A percentile compares a stretch with the other conserved stretches of the same genome.
These are phyloP conservation scores for Pissodes strobi DNA, from an alignment of 1,140 invertebrate species.

Conservation along the genomic window DNA sequence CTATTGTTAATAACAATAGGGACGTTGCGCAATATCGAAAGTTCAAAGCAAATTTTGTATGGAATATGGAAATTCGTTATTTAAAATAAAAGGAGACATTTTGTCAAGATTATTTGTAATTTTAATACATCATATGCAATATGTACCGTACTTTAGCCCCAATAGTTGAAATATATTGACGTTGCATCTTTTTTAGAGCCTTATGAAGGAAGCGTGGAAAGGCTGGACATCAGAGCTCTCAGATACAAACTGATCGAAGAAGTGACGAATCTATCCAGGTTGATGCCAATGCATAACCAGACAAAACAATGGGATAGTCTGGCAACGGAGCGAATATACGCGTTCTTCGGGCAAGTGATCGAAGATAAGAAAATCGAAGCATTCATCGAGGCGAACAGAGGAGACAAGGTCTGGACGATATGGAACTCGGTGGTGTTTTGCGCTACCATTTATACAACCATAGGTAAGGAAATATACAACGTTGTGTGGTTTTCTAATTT, in stretches of 20 bases:
- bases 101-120: too few species aligned
- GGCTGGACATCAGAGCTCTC: slow-evolving; percentile 59
- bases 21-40: too few species aligned
- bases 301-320: slow-evolving; percentile 58
- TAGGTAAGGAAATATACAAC: slow-evolving; percentile 67
- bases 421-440: slow-evolving; percentile 92
- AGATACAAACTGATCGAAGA: slow-evolving; percentile 55
- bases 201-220: slow-evolving; percentile 59
- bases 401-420: slow-evolving; percentile 75
- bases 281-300: slow-evolving; percentile 43
- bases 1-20: too few species aligned
- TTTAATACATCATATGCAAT: too few species aligned
- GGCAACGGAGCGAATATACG: slow-evolving; percentile 55
- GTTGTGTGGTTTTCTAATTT: too few species aligned
- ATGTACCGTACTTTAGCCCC: too few species aligned
- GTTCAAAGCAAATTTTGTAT: too few species aligned
- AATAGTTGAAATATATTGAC: too few species aligned
- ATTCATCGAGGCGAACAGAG: slow-evolving; percentile 50
- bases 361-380: slow-evolving; percentile 58
- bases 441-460: slow-evolving; percentile 91
- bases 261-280: slow-evolving; percentile 46
- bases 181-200: slow-evolving; percentile 56
- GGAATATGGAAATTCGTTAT: too few species aligned
- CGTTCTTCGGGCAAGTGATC: slow-evolving; percentile 64
- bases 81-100: too few species aligned